Evolutionary conservation across 2,888 invertebrate species (phyloP).

Genomic region (Glaucopsyche alexis): DNA sequence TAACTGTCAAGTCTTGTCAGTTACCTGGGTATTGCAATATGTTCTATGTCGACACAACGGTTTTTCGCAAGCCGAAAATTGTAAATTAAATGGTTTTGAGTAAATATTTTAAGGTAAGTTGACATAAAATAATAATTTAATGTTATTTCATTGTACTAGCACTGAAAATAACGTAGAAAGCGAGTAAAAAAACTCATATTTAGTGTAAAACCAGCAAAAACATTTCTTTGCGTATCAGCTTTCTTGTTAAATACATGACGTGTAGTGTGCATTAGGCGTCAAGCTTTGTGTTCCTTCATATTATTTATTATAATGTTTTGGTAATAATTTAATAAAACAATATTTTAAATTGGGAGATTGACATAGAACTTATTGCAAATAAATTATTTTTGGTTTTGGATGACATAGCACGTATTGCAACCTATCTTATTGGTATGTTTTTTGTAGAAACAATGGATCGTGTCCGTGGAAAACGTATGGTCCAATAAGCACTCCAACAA

Average conservation of each 20-base stretch:
- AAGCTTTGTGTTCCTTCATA: not conserved
- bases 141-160: constrained; percentile 1
- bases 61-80: not conserved
- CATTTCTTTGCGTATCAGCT: not conserved
- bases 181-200: constrained; percentile 1
- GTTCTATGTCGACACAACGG: not conserved
- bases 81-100: constrained; percentile 1
- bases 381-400: constrained; percentile 1
- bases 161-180: constrained; percentile 1
- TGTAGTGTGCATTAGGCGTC: not conserved
- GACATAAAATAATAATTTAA: constrained; percentile 1
- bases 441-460: constrained; percentile 1
- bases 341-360: constrained; percentile 1
- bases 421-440: not conserved
- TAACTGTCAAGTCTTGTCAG: not conserved
- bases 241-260: not conserved
- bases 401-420: constrained; percentile 1
- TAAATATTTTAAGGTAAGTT: not conserved
- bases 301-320: not conserved
- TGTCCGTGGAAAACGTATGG: constrained; percentile 1
- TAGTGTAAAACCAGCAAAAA: constrained; percentile 1
- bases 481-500: not conserved
- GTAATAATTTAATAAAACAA: no score
- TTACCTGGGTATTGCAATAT: not conserved
- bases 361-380: not conserved